Conservation (phyloP, 23 tunicate genomes). For the Clavelina lepadiformis region DNA sequence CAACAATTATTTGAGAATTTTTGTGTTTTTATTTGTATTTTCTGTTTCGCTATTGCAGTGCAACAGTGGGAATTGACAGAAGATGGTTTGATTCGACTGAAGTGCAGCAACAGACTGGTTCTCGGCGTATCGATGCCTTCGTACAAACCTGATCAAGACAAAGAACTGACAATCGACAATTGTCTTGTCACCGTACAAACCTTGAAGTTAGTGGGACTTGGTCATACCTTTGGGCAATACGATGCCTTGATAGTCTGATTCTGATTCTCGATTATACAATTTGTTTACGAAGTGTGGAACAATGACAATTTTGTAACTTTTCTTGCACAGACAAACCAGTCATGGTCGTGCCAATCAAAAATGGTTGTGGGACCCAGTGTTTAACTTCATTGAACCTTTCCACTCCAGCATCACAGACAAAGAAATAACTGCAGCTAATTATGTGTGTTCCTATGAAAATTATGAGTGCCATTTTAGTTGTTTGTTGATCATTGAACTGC, state of each 20-base stretch:
- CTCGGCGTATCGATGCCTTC: constrained; percentile 54
- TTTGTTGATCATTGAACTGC: background rate
- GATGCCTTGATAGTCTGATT: no score
- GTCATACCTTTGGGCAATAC: no score
- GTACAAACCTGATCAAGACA: constrained; percentile 22
- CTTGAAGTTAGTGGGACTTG: constrained; percentile 50
- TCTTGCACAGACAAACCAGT: constrained; percentile 35
- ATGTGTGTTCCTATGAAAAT: constrained; percentile 29
- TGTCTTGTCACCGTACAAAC: constrained; percentile 40
- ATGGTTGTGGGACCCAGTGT: constrained; percentile 45
- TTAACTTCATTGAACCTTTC: constrained; percentile 30
- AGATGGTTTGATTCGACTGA: constrained; percentile 46
- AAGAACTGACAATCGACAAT: constrained; percentile 19
- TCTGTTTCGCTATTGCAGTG: no score
- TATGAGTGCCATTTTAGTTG: no score
- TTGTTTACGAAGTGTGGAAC: no score
- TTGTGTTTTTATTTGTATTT: background rate
- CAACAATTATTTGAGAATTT: no score
- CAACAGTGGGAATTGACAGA: constrained; percentile 73
- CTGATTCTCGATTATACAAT: no score
- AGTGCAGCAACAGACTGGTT: constrained; percentile 32
- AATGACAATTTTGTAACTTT: no score
- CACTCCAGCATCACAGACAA: constrained; percentile 45
- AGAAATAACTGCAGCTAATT: constrained; percentile 80
- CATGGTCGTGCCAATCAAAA: constrained; percentile 76